Evolutionary conservation across 1,140 invertebrate genomes (phyloP).

Genomic region (Drosophila sturtevanti): DNA sequence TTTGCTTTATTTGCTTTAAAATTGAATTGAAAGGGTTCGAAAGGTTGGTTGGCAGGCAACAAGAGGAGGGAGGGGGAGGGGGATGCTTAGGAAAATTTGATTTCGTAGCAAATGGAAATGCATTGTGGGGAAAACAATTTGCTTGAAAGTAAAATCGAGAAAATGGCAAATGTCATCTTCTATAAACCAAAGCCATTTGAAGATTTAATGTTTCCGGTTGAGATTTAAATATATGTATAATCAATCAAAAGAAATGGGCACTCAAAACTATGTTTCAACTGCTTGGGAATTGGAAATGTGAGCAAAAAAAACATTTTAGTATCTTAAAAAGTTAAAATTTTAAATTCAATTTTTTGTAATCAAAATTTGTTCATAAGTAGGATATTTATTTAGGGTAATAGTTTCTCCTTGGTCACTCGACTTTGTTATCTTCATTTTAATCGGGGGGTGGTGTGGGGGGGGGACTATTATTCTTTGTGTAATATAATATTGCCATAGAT

Average conservation of each 20-base stretch:
- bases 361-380: no score
- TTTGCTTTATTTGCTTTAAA: constrained; percentile 21
- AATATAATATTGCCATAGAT: neutral
- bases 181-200: neutral
- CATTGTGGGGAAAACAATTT: neutral
- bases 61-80: neutral
- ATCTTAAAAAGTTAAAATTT: no score
- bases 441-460: no score
- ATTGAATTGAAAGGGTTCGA: constrained; percentile 28
- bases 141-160: neutral
- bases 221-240: neutral
- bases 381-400: no score
- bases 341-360: no score
- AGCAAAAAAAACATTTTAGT: no score
- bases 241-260: neutral
- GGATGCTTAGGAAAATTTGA: constrained; percentile 9
- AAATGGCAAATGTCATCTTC: neutral
- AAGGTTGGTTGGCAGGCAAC: neutral
- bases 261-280: neutral
- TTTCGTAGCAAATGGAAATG: neutral
- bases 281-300: no score
- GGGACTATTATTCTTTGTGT: no score
- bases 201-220: neutral
- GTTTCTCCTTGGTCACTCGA: no score
- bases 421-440: no score